Conservation (phyloP, 2,113 vertebrate genomes). For the Hucho hucho region DNA sequence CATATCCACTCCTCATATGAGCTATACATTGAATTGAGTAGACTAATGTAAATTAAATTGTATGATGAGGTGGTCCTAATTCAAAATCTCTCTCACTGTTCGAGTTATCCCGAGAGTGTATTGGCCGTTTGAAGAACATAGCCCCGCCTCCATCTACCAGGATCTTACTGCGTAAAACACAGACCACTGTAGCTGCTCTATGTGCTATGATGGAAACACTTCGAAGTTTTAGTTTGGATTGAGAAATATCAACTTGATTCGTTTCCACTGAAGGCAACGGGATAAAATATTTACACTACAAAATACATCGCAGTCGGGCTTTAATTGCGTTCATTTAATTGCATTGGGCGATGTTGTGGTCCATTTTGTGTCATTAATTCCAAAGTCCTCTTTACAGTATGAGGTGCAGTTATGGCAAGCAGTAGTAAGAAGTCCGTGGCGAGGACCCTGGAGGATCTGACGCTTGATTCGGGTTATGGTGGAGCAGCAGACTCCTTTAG, state of each 20-base stretch:
- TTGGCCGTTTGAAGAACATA: not conserved
- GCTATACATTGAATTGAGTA: too few species aligned
- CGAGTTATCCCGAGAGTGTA: not conserved
- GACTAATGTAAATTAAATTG: not conserved
- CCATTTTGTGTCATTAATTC: constrained; percentile 49
- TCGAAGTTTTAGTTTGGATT: constrained; percentile 46
- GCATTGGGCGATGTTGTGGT: not conserved
- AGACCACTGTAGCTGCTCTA: constrained; percentile 35
- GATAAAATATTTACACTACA: not conserved
- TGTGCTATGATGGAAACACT: constrained; percentile 21
- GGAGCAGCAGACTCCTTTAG: constrained; percentile 95
- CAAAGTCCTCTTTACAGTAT: constrained; percentile 81
- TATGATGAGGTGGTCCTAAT: not conserved
- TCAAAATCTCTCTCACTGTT: not conserved
- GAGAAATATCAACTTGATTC: constrained; percentile 19
- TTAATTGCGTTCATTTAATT: constrained; percentile 1
- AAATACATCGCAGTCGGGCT: constrained; percentile 11
- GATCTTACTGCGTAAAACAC: constrained; percentile 47
- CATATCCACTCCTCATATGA: too few species aligned
- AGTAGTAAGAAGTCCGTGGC: constrained; percentile 92
- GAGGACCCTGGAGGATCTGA: constrained; percentile 97
- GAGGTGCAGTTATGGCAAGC: constrained; percentile 93
- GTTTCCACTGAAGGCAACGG: constrained; percentile 4
- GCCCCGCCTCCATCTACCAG: constrained; percentile 65
- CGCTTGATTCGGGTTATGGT: constrained; percentile 98